Evolutionary conservation across 2,797 vertebrate genomes (phyloP).

Genomic region (Cheirogaleus major): DNA sequence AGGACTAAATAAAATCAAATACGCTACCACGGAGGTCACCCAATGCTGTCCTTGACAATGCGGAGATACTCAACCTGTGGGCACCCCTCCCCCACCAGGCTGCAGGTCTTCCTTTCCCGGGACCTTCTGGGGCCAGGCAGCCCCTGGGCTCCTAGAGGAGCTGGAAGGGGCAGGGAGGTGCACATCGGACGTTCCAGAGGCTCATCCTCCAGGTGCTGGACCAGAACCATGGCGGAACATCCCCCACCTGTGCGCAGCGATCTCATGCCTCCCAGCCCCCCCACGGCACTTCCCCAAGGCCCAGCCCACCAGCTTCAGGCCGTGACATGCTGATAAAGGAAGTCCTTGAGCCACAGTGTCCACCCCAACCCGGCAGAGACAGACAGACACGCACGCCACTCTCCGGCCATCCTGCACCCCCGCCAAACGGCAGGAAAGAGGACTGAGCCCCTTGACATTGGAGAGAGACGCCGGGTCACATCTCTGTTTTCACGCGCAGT

Average conservation of each 20-base stretch:
- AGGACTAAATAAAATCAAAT: background rate
- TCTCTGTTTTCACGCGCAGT: background rate
- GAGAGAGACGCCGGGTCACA: background rate
- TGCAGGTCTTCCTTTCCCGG: background rate
- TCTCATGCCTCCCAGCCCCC: fast-evolving
- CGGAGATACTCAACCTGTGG: background rate
- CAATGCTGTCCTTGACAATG: fast-evolving
- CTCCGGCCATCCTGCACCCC: background rate
- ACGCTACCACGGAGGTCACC: background rate
- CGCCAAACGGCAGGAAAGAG: background rate
- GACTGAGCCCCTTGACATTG: fast-evolving
- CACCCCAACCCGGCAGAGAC: background rate
- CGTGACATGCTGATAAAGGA: background rate
- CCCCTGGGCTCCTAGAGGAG: background rate
- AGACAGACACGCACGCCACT: background rate
- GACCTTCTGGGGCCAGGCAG: background rate
- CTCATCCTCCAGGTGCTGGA: background rate
- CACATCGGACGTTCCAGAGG: background rate
- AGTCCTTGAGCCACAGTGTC: background rate
- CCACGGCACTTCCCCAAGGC: background rate
- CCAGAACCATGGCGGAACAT: background rate
- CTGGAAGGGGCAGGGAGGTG: background rate
- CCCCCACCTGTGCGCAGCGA: background rate
- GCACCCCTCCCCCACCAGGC: background rate
- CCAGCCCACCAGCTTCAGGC: fast-evolving